These are phyloP conservation scores for Oxytorus armatus DNA, from an alignment of 2,888 invertebrate species.

Conservation along the genomic window DNA sequence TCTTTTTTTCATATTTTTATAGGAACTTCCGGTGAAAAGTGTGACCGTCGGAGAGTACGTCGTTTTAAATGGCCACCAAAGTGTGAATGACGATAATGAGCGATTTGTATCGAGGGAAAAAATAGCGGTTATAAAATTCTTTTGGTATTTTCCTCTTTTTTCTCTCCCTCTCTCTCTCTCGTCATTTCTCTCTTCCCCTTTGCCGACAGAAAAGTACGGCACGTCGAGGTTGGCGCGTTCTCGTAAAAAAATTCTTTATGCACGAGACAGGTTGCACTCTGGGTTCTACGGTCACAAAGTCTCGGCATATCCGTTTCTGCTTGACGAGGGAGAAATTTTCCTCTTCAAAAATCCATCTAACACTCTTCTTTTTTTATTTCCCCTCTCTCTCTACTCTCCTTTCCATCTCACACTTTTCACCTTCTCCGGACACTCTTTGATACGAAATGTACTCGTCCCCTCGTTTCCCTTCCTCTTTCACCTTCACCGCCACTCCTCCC, in stretches of 20 bases:
- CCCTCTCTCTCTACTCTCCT: slow-evolving; percentile 5
- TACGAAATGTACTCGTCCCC: slow-evolving; percentile 23
- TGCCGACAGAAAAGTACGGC: background rate
- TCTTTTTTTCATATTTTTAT: no score
- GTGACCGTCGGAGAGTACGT: no score
- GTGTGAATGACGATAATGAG: no score
- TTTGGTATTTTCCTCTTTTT: no score
- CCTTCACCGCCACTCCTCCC: no score
- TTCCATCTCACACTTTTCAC: slow-evolving; percentile 42
- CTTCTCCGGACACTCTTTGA: slow-evolving; percentile 48
- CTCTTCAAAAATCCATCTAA: slow-evolving; percentile 24
- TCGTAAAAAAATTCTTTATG: slow-evolving; percentile 34
- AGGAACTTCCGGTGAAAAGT: no score
- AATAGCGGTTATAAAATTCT: no score
- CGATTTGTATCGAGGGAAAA: no score
- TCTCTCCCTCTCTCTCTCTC: background rate
- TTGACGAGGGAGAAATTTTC: slow-evolving; percentile 26
- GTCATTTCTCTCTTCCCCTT: background rate
- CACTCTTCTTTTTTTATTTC: slow-evolving; percentile 17
- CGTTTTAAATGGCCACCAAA: no score
- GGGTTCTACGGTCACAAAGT: slow-evolving; percentile 45
- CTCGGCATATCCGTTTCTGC: slow-evolving; percentile 44
- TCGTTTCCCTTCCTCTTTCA: background rate
- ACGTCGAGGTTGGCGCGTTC: background rate
- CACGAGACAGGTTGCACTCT: slow-evolving; percentile 34